Evolutionary conservation across 2,113 vertebrate species (phyloP), one percentile per base, ranked within the genome.

Genomic region (Lontra canadensis): DNA sequence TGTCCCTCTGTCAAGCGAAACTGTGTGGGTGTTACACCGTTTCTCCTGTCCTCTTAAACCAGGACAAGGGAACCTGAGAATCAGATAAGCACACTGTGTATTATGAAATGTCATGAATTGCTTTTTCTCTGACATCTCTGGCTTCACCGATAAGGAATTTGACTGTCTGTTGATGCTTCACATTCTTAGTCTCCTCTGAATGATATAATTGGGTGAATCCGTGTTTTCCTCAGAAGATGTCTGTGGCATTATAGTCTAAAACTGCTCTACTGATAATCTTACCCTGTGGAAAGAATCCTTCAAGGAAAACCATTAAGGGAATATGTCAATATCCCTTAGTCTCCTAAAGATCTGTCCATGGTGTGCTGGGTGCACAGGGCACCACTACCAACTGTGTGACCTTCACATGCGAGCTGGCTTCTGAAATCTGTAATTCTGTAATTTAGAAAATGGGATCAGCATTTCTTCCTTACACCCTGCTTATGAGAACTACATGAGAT

Each of bases 61-160:
- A 93, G 61, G 63, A 94, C 83, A 89, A 95, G 79, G 84, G 69
- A 97, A 74, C 25, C 34, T 73, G 61, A 96, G 49, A 92, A 90
- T 96, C 49, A 90, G 84, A 95, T 91, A 97, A 97, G 47, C 34
- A 67, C 4, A 73, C n/a, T 95, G 71, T 65, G 42, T 65, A 84
- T 83, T 94, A 94, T 65, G 71, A 94, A 96, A 95, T 82, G 80
- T 34, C 71, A 61, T 55, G 88, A 55, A 92, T n/a, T 73, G n/a
- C 23, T 80, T 52, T 96, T 93, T 96, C 88, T 94, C 59, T 97
- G 71, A 74, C 78, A 97, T 87, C 65, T 97, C 84, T 80, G 69
- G 65, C 52, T 95, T 97, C 90, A 88, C 5, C 69, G 47, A 71
- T 94, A 95, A 90, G 87, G 92, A 94, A 93, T 96, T 94, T 23